Conservation (phyloP, 2,113 vertebrate species). For the Oreochromis niloticus region DNA sequence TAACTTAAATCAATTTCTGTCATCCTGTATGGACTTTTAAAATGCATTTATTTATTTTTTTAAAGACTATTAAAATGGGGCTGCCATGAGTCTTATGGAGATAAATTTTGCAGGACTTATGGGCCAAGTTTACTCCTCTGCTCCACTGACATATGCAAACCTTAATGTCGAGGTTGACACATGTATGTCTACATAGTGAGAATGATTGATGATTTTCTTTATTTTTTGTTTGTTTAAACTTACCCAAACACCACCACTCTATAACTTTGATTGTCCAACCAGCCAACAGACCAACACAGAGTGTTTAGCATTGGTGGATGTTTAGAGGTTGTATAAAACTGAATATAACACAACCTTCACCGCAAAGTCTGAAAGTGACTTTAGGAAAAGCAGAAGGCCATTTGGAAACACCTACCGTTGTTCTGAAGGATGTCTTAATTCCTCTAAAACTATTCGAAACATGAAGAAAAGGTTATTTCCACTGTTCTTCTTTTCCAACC, state of each 20-base stretch:
- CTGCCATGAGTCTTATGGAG: not conserved
- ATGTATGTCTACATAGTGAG: not conserved
- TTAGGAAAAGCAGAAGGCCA: not conserved
- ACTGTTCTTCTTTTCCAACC: too few species aligned
- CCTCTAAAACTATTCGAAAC: too few species aligned
- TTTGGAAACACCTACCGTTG: not conserved
- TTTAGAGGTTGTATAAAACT: not conserved
- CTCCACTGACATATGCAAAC: accelerated
- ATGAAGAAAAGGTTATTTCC: too few species aligned
- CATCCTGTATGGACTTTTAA: not conserved
- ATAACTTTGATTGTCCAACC: not conserved
- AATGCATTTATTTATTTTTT: not conserved
- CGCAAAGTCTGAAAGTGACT: not conserved
- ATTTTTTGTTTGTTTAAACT: accelerated
- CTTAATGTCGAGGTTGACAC: not conserved
- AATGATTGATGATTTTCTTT: not conserved
- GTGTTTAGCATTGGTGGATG: accelerated
- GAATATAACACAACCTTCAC: not conserved
- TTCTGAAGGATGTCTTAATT: too few species aligned
- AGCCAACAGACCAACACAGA: not conserved
- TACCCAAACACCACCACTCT: not conserved
- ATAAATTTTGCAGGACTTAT: not conserved
- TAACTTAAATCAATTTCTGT: not conserved
- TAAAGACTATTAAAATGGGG: not conserved
- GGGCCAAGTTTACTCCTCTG: not conserved